Conservation (phyloP, 92 coral and sea anemone genomes). For the Blastomussa wellsi region DNA sequence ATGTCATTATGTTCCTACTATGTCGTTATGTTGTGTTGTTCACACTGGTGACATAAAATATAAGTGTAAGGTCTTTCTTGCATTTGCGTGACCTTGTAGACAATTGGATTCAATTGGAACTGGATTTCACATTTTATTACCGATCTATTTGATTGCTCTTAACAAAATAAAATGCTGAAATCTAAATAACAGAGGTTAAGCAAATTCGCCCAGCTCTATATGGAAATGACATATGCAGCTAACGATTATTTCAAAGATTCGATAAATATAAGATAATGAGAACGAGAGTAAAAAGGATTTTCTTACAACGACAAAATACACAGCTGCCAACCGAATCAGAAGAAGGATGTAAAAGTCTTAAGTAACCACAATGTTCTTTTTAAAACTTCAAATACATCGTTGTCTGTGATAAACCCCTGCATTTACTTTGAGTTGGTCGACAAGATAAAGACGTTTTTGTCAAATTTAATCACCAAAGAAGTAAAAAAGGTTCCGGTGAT, state of each 20-base stretch:
- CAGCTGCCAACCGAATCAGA: not conserved
- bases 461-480: not conserved
- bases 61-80: no score
- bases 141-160: not conserved
- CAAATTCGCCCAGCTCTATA: not conserved
- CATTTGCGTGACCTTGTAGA: no score
- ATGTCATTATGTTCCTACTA: no score
- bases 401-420: not conserved
- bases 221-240: not conserved
- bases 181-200: not conserved
- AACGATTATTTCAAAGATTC: not conserved
- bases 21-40: no score
- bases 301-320: not conserved
- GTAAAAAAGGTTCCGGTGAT: not conserved
- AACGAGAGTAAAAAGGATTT: not conserved
- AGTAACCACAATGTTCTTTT: not conserved
- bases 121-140: not conserved
- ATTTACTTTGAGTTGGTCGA: not conserved
- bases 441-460: not conserved
- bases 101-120: not conserved
- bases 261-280: not conserved
- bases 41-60: not conserved
- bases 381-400: no score
- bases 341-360: not conserved
- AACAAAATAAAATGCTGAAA: not conserved